Evolutionary conservation across 2,888 invertebrate genomes (phyloP), one percentile per base, ranked within the genome.

Genomic region (Tethea ocularis): DNA sequence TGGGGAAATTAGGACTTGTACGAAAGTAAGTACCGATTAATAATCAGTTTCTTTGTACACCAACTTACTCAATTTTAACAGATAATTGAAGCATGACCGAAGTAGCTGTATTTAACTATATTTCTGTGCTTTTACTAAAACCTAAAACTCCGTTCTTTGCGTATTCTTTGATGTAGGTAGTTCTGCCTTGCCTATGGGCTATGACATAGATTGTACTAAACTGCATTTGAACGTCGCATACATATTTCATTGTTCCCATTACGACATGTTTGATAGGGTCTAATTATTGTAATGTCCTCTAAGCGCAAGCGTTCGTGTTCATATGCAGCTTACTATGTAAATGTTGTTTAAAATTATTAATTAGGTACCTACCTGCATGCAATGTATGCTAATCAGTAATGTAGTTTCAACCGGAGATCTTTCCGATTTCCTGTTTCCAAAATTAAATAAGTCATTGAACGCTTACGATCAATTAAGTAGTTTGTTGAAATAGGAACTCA

Each of bases 231-330:
- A 82, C 77, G 74, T 78, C 72, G 83, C 82, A 82, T 82, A 80
- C 73, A 83, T 80, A 78, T 82, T 87, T 81, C 84, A 86, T 85
- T 89, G 86, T 90, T 86, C 82, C 81, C 33, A 33, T 33, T 80
- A 87, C 89, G 89, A 85, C 87, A 80, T 86, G 85, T 17, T 86
- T 80, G 83, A 88, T 84, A 85, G 87, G 84, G 81, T 87, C 87
- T 89, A 88, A 89, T 90, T 88, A 80, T 80, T 78, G 78, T 84
- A 82, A 86, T 85, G 75, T 80, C 75, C 71, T 77, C 68, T 78
- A 77, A 79, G 71, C 78, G 71, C 76, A 61, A 72, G 68, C 65
- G 72, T 74, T 79, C 71, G 75, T 77, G 77, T 69, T 76, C 68
- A 79, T 84, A 86, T 79, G 85, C 83, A 76, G 85, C 69, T 69